Evolutionary conservation across 2,888 invertebrate genomes (phyloP), one percentile per base, ranked within the genome.

Genomic region (Thera britannica): DNA sequence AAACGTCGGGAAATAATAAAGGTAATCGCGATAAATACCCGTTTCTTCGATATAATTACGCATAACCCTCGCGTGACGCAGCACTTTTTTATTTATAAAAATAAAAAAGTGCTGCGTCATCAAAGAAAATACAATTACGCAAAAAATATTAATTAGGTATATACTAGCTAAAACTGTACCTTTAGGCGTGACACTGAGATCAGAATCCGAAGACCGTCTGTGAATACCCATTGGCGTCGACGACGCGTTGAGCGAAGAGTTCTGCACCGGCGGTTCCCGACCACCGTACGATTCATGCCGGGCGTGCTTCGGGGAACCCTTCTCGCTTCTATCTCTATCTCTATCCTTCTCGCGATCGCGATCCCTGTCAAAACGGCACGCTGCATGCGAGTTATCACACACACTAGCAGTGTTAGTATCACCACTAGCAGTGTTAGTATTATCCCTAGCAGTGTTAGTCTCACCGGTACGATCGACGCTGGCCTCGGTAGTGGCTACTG

Each of bases 181-280:
- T 97, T 98, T 98, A 3, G 98, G 98, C 9, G 98, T 98, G 59
- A 98, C 96, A 92, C 97, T 98, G 75, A 98, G 94, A 90, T 99
- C 99, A 0, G 98, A 98, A 88, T 98, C 99, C 2, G 98, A 98
- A 3, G 98, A 98, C 76, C 98, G 94, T 62, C 98, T 94, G 83
- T 97, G 96, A 71, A 93, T 97, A 90, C 88, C 95, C 88, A 86
- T 84, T 61, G 86, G 94, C 49, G 93, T 92, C 0, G 94, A 94
- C 3, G 94, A 86, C 46, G 94, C 90, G 79, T 93, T 88, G 68
- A 92, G 83, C 34, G 91, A 87, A 0, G 92, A 86, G 61, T 87
- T 89, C 68, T 83, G 88, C 4, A 2, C 54, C 55, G 83, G 81
- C n/a, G 90, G 89, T 51, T 92, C 92, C 64, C 83, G 81, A 3